These are phyloP conservation scores for Camponotus vicinus DNA, from an alignment of 1,140 invertebrate species.

Conservation along the genomic window DNA sequence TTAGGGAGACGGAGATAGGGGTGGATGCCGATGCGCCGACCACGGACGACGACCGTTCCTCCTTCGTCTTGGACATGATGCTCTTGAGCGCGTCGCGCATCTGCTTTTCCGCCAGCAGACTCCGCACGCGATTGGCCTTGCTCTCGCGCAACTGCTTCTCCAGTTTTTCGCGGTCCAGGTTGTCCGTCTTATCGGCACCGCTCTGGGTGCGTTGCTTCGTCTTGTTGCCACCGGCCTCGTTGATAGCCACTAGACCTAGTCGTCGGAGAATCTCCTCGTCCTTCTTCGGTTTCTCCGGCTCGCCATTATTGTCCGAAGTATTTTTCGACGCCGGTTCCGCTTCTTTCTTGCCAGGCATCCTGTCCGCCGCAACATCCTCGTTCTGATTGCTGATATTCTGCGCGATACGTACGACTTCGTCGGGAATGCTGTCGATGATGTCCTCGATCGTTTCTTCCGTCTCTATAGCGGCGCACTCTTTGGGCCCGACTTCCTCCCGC, in stretches of 20 bases:
- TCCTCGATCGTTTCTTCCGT: slow-evolving; percentile 78
- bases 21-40: background rate
- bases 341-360: background rate
- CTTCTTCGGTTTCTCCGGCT: slow-evolving; percentile 67
- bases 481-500: slow-evolving; percentile 50
- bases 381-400: slow-evolving; percentile 63
- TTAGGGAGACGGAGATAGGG: background rate
- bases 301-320: background rate
- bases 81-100: slow-evolving; percentile 83
- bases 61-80: slow-evolving; percentile 80
- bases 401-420: slow-evolving; percentile 77
- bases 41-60: slow-evolving; percentile 59
- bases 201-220: slow-evolving; percentile 62
- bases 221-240: slow-evolving; percentile 72
- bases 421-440: slow-evolving; percentile 81
- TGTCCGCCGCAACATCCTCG: background rate
- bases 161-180: slow-evolving; percentile 78
- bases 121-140: slow-evolving; percentile 82
- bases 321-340: background rate
- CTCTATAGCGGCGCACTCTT: slow-evolving; percentile 34
- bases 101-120: slow-evolving; percentile 83
- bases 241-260: slow-evolving; percentile 79
- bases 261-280: slow-evolving; percentile 81
- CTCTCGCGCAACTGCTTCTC: slow-evolving; percentile 82
- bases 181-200: slow-evolving; percentile 57